Base-by-base conservation (phyloP, 2,888 invertebrate genomes). In the Lasioglossum leucozonium region DNA sequence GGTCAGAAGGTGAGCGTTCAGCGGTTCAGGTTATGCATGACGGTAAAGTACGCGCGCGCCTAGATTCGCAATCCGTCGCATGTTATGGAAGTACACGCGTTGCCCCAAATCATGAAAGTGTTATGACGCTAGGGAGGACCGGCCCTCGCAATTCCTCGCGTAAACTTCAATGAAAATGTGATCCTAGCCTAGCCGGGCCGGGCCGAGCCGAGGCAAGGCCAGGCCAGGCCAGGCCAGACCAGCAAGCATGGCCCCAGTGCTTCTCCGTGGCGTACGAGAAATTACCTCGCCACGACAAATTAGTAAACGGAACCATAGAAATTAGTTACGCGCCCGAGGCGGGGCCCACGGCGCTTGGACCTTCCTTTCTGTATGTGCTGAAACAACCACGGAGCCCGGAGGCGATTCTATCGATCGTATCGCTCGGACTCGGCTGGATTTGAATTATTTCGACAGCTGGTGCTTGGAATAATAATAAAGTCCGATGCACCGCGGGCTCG, bases 1-100 rank as follows among this genome's bases (percentile, higher is more conserved):
- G 92, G 93, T 93, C 92, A 92, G 92, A 93, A 93, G 91, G 91
- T 92, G 92, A 93, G 89, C 89, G 88, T 84, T 72, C 77, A 44
- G 81, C 72, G 72, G 22, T 55, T 67, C 72, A 62, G 77, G 80
- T 87, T 87, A 84, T 90, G 90, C 87, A 87, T 77, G 78, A 62
- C 67, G 72, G 74, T 76, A 83, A 40, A 79, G 82, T 85, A 75
- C 69, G 82, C 18, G 30, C 22, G 10, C 69, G 22, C 40, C 86
- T 73, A 26, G 72, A 51, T 58, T 80, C 81, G 86, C 88, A 83
- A 84, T 85, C 79, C 81, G 76, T 81, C 55, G 67, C 73, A 67
- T 72, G 81, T 86, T 85, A 77, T 78, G 71, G 74, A 73, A 71
- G 62, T 58, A 65, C 81, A 47, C 75, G 75, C 77, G 67, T 77